Conservation (phyloP, 2,797 vertebrate genomes). For the Eidolon dupreanum region DNA sequence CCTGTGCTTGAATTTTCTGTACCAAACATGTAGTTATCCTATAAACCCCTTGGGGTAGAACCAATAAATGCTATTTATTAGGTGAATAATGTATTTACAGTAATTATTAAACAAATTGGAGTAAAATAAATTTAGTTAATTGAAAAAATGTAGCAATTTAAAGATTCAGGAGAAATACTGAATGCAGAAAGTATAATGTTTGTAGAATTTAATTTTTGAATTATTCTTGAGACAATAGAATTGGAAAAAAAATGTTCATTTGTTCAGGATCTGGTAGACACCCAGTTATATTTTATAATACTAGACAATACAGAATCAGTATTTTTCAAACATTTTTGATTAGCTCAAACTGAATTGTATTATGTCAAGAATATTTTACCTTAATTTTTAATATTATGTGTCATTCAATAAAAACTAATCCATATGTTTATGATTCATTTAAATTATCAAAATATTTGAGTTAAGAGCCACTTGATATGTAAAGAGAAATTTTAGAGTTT, state of each 20-base stretch:
- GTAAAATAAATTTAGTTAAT: not conserved
- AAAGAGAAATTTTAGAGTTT: constrained; percentile 18
- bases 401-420: constrained; percentile 51
- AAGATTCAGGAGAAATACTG: not conserved
- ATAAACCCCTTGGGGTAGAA: not conserved
- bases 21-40: not conserved
- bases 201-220: not conserved
- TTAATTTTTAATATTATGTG: constrained; percentile 62
- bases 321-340: constrained; percentile 53
- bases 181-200: not conserved
- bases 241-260: not conserved
- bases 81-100: not conserved
- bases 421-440: constrained; percentile 54
- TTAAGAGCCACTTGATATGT: constrained; percentile 26
- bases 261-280: not conserved
- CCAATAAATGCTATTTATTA: not conserved
- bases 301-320: not conserved
- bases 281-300: not conserved
- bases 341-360: constrained; percentile 10
- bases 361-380: constrained; percentile 59
- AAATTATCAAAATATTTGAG: constrained; percentile 65
- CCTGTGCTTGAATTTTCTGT: not conserved
- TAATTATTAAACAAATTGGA: not conserved
- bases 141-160: not conserved
- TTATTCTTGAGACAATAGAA: not conserved